These are phyloP conservation scores for Diplodus sargus DNA, from an alignment of 2,797 vertebrate species.

Conservation along the genomic window DNA sequence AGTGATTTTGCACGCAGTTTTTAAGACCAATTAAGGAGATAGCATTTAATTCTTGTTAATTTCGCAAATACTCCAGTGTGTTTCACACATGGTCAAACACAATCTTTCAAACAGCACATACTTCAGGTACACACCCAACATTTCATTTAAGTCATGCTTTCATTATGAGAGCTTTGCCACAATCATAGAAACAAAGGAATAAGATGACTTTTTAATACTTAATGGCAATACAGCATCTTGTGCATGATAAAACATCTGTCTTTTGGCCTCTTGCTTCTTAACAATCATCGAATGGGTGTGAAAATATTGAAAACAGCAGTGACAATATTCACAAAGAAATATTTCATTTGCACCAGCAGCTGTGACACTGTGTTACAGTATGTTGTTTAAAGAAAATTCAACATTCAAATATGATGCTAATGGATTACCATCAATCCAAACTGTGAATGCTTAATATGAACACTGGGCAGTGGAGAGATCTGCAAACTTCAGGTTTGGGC, in stretches of 20 bases:
- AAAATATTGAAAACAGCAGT: neutral
- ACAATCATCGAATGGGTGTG: neutral
- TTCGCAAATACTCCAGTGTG: no score
- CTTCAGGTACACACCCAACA: slow-evolving; percentile 21
- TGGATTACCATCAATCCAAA: neutral
- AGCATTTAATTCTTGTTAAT: no score
- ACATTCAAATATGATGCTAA: neutral
- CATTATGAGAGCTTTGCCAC: slow-evolving; percentile 1
- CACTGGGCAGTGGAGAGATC: neutral
- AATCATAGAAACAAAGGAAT: slow-evolving; percentile 8
- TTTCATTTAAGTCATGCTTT: slow-evolving; percentile 10
- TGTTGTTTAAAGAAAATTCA: neutral
- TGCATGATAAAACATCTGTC: slow-evolving; percentile 26
- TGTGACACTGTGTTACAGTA: neutral
- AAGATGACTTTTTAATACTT: slow-evolving; percentile 29
- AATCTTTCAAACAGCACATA: slow-evolving; percentile 33
- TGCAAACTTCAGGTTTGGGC: neutral
- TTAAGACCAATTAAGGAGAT: no score
- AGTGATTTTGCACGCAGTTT: no score
- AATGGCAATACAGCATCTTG: slow-evolving; percentile 34
- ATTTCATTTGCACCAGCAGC: slow-evolving; percentile 20
- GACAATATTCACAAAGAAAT: slow-evolving; percentile 17
- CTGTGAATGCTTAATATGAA: neutral
- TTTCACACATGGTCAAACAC: neutral
- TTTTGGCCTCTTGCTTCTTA: slow-evolving; percentile 4